Base-by-base conservation (phyloP, 2,888 invertebrate genomes). In the Eurytoma adleriae region DNA sequence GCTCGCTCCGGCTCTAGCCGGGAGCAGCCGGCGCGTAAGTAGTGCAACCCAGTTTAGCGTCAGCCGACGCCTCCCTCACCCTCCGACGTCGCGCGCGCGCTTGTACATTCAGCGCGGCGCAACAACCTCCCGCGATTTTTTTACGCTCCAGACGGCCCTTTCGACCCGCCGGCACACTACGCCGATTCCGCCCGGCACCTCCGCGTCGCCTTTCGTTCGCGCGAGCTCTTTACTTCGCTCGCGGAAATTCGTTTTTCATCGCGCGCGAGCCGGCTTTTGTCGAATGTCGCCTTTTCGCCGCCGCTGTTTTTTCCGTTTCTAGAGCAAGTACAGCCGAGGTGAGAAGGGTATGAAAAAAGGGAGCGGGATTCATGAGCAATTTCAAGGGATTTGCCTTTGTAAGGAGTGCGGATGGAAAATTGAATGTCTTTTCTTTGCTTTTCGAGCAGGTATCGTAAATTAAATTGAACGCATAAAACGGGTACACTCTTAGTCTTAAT, bases 31-130 rank as follows among this genome's bases (percentile, higher is more conserved):
- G 7, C n/a, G 4, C 83, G 69, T 83, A 85, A 88, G 89, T 89
- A 88, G 89, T 86, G 85, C 85, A 87, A 86, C 85, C 85, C 86
- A 86, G 86, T 87, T 88, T 86, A 83, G 78, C 75, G 87, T 86
- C 88, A 85, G 88, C 82, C 89, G 81, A 73, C 79, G 71, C 67
- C 82, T 73, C 72, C 59, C 59, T 66, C 50, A 5, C 18, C 20
- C 70, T 80, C 72, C 61, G 82, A 82, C 81, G 79, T 52, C 67
- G 20, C 73, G 75, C 82, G 59, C 72, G 74, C 69, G 62, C 73
- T 0, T 7, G 20, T 14, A 30, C 20, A 68, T 80, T 76, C 69
- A 64, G 64, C 12, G 48, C 48, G 40, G 13, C 48, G 64, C 64
- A 64, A 13, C 48, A 64, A 64, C 79, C 74, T 69, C 59, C 70